Evolutionary conservation across 1,140 invertebrate species (phyloP).

Genomic region (Procambarus clarkii): DNA sequence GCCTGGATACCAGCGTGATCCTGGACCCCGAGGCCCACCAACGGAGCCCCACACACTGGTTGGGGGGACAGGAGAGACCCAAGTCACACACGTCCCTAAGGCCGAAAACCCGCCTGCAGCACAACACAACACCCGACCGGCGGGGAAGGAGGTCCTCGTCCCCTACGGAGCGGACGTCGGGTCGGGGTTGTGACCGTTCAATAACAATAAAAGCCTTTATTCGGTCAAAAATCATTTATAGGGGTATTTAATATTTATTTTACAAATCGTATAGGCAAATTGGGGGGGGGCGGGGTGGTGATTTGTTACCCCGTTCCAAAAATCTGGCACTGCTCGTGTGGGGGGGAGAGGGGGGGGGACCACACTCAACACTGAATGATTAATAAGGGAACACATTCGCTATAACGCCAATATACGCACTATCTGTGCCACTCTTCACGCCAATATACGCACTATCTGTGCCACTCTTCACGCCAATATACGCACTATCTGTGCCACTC

Average conservation of each 20-base stretch:
- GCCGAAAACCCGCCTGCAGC: neutral
- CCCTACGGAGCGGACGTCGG: neutral
- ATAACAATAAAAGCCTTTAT: neutral
- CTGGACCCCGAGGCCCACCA: neutral
- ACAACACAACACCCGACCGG: neutral
- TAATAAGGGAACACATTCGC: neutral
- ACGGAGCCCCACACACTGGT: neutral
- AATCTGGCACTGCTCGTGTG: neutral
- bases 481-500: too few relatives aligned
- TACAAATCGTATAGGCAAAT: slow-evolving; percentile 13
- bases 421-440: too few relatives aligned
- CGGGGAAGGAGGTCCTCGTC: too few relatives aligned
- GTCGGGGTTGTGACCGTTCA: neutral
- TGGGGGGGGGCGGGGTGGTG: neutral
- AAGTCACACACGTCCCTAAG: neutral
- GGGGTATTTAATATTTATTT: slow-evolving; percentile 9
- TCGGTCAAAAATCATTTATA: slow-evolving; percentile 3
- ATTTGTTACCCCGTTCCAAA: neutral
- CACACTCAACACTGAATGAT: neutral
- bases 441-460: too few relatives aligned
- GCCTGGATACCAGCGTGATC: neutral
- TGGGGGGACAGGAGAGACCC: neutral
- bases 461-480: too few relatives aligned
- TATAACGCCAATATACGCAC: too few relatives aligned
- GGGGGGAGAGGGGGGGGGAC: neutral